phyloP scores from a whole-genome alignment of 2,113 vertebrate genomes.

The Scatophagus argus region DNA sequence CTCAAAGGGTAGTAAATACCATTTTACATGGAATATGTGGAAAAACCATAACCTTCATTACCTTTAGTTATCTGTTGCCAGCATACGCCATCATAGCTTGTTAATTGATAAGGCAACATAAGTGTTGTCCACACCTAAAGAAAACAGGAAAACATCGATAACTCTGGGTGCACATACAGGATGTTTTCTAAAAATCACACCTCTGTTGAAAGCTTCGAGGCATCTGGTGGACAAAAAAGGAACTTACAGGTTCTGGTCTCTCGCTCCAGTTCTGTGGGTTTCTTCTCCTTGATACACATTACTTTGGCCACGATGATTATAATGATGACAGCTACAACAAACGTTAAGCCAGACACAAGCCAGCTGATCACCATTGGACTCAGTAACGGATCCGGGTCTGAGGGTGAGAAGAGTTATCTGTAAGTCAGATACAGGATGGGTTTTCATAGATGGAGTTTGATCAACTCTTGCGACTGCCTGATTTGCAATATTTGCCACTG shows the following conservation, averaged over 20 bases:
- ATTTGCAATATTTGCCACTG: no score
- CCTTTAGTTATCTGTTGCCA: conserved; percentile 46
- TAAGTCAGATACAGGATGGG: not conserved
- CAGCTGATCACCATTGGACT: conserved; percentile 84
- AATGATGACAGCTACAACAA: conserved; percentile 75
- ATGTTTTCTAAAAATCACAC: not conserved
- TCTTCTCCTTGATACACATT: conserved; percentile 78
- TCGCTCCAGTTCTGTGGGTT: conserved; percentile 81
- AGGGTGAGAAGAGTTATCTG: not conserved
- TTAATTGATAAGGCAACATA: conserved; percentile 83
- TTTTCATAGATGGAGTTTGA: not conserved
- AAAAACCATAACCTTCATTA: conserved; percentile 26
- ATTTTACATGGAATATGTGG: not conserved
- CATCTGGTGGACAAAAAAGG: not conserved
- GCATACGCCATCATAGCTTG: conserved; percentile 64
- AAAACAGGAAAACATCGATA: conserved; percentile 19
- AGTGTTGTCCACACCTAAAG: conserved; percentile 85
- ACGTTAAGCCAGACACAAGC: conserved; percentile 81
- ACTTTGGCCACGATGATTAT: conserved; percentile 79
- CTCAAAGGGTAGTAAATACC: not conserved
- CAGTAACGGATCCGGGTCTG: conserved; percentile 82
- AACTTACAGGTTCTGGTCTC: conserved; percentile 84
- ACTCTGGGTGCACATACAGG: not conserved
- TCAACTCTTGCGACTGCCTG: no score
- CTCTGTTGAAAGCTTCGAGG: not conserved